A percentile compares a stretch with the other conserved stretches of the same genome.
Conservation (phyloP, 1,140 invertebrate genomes). For the Cepaea nemoralis region DNA sequence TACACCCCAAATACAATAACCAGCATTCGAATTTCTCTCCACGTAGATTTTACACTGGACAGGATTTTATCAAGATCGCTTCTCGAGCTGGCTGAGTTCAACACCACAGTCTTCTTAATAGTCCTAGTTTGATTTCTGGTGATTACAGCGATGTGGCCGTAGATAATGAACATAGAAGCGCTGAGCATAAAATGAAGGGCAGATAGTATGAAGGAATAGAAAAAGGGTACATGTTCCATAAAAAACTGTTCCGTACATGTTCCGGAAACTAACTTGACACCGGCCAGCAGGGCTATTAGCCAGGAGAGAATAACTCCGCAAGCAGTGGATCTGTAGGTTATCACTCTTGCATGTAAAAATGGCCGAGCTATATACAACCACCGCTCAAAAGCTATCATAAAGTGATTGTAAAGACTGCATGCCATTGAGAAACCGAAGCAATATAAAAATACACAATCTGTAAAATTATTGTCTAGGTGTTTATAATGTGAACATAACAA, state of each 20-base stretch:
- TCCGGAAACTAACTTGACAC: neutral
- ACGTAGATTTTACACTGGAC: neutral
- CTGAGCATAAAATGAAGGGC: neutral
- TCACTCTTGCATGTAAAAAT: neutral
- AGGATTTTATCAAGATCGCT: neutral
- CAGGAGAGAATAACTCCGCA: neutral
- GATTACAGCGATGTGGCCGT: neutral
- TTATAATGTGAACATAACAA: no score
- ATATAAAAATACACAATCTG: neutral
- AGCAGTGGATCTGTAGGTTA: neutral
- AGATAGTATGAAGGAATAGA: no score
- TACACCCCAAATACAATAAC: neutral
- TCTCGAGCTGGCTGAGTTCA: neutral
- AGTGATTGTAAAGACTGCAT: neutral
- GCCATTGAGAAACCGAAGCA: neutral
- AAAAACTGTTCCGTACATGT: neutral
- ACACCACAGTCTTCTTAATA: neutral
- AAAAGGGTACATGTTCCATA: neutral
- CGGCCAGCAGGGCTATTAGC: neutral
- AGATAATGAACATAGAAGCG: neutral
- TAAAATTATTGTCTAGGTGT: no score
- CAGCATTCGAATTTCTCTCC: neutral
- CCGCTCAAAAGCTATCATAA: neutral
- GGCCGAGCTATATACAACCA: neutral
- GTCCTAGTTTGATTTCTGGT: neutral